A percentile compares a stretch with the other conserved stretches of the same genome.
Conservation (phyloP, 2,888 invertebrate genomes). For the Tineola bisselliella region DNA sequence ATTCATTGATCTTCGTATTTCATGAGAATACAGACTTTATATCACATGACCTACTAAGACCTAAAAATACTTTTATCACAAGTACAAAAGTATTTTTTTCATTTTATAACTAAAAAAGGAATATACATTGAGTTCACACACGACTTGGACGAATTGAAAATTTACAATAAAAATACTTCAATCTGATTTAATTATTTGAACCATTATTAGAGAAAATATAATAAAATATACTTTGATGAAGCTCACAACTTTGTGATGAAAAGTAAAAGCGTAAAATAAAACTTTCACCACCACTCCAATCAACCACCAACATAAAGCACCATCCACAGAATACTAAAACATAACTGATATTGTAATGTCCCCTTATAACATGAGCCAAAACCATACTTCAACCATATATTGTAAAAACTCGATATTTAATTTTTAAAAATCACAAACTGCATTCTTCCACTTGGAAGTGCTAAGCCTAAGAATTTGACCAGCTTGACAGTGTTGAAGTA, state of each 20-base stretch:
- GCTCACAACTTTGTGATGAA: background rate
- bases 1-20: background rate
- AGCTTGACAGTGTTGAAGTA: background rate
- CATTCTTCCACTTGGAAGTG: background rate
- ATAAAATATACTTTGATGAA: no score
- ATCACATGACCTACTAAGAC: constrained; percentile 3
- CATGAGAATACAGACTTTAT: background rate
- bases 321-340: background rate
- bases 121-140: constrained; percentile 2
- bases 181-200: background rate
- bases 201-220: no score
- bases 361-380: constrained; percentile 25
- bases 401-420: no score
- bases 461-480: background rate
- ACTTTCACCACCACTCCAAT: no score
- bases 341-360: background rate
- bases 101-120: background rate
- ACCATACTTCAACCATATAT: constrained; percentile 34
- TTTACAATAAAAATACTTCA: background rate
- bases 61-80: background rate
- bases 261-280: no score
- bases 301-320: background rate
- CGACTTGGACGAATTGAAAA: background rate
- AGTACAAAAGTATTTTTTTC: background rate
- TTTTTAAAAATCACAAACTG: background rate